Evolutionary conservation across 1,140 invertebrate genomes (phyloP), one percentile per base, ranked within the genome.

Genomic region (Drosophila teissieri): DNA sequence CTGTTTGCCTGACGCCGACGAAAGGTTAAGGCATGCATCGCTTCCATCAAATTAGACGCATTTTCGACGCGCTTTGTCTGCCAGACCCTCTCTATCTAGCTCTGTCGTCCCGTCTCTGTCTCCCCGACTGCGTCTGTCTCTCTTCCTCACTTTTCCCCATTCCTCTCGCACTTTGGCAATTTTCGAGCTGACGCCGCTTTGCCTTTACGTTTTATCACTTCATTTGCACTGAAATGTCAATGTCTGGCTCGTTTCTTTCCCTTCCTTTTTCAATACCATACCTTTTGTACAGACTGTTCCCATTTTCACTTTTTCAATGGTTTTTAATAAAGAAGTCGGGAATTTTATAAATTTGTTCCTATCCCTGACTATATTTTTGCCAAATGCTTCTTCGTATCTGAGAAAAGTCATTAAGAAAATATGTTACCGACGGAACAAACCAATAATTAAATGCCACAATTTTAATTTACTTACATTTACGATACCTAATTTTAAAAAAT

Each of bases 171-270:
- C 73, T 61, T 76, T 77, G 55, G 73, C 74, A 76, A 77, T 76
- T 75, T 76, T 65, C 56, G 52, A 76, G 73, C 78, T 81, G 78
- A 63, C 78, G 72, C 73, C 73, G 58, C 48, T 69, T 74, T 73
- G 61, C 58, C 81, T 65, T 69, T 65, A 73, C 61, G 58, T 82
- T 83, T 83, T 80, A 89, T 89, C 83, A 88, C 83, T 83, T 89
- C 84, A 86, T 86, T 86, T 79, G 68, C 76, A 73, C 72, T 63
- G 79, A 88, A 80, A 80, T 88, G 83, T 88, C 84, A 79, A 88
- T 79, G 78, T 88, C 75, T 79, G 63, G 54, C 69, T 58, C 61
- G 19, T 24, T 44, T 52, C 31, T 62, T 48, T 48, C 42, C 19
- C 22, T 46, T 51, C 55, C 37, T 15, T 34, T 68, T 6, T 11